Base-by-base conservation (phyloP, 2,797 vertebrate genomes). In the Phataginus tetradactyla region DNA sequence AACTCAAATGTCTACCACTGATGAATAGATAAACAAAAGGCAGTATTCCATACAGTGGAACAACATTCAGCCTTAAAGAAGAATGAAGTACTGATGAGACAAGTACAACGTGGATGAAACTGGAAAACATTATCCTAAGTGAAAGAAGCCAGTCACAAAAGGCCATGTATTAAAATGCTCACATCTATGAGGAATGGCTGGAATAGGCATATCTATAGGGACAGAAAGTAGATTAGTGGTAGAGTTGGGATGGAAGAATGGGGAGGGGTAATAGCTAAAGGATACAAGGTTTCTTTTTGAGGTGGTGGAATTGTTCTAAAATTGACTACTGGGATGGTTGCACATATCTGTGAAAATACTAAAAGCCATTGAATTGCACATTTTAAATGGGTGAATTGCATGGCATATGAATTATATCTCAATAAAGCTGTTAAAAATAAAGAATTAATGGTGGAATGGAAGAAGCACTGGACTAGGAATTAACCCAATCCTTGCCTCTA, bases 351-450 rank as follows among this genome's bases (percentile, higher is more conserved):
- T 55, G 68, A 53, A 83, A 6, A 42, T 29, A 81, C 25, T 51
- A 63, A 81, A 55, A 87, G 32, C 34, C 27, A 55, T 0, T 49
- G 68, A 71, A 32, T 4, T 42, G 0, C 37, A 18, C 7, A 14
- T 9, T 84, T 66, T 68, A 68, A 79, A 45, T 34, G 64, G 13
- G 5, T 29, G 49, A 68, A 55, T 27, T 80, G 57, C 42, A 7
- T 23, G 51, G 10, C 45, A 29, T 86, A 53, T 63, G 23, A 61
- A 45, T 75, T 69, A 15, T 12, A 68, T 79, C 61, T 93, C 66
- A 71, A 69, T n/a, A 80, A 89, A 74, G 27, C 23, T 74, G 2
- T 86, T 96, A 51, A 79, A 75, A 94, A 64, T 55, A 68, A 42
- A 64, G 15, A 39, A 1, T n/a, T 21, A n/a, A 42, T 15, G 13